Evolutionary conservation across 1,140 invertebrate genomes (phyloP), one percentile per base, ranked within the genome.

Genomic region (Diorhabda sublineata): DNA sequence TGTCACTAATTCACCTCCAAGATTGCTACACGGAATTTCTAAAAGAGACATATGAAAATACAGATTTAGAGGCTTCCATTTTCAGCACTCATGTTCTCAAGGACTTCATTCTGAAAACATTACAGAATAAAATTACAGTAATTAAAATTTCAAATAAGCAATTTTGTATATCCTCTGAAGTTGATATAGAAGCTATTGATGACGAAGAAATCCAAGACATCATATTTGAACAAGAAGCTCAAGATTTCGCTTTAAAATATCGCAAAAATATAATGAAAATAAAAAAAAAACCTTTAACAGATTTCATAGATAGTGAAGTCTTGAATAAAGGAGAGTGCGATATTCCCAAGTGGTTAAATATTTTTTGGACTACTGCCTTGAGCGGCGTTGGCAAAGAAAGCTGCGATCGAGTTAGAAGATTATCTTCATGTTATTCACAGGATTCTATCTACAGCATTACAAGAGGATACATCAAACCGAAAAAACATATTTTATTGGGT

Each of bases 401-500:
- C 26, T 61, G 9, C 47, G 65, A 67, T 61, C 52, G 65, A 26
- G 44, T 67, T 42, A 3, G 11, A 60, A 67, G 57, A 61, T 61
- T 60, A 9, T 41, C 65, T 11, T 42, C 65, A 5, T 67, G 65
- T 60, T 67, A 42, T 67, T 61, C 65, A 8, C 57, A 61, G 56
- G 57, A 67, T 45, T 67, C 65, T 60, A 67, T 60, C 42, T 67
- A 59, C 42, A 61, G 9, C 26, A 67, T 67, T 59, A 67, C 65
- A 44, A 61, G 58, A 43, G 65, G 65, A 9, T 26, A 67, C 8
- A 67, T 67, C 8, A 75, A 74, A 61, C 73, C 74, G 47, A 44
- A 56, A 52, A 76, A 76, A 58, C 70, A 77, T 66, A 69, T 77
- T 62, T 65, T 62, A 62, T 72, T 77, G 47, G 74, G 75, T 69